Evolutionary conservation across 2,888 invertebrate genomes (phyloP).

Genomic region (Noctua janthe): DNA sequence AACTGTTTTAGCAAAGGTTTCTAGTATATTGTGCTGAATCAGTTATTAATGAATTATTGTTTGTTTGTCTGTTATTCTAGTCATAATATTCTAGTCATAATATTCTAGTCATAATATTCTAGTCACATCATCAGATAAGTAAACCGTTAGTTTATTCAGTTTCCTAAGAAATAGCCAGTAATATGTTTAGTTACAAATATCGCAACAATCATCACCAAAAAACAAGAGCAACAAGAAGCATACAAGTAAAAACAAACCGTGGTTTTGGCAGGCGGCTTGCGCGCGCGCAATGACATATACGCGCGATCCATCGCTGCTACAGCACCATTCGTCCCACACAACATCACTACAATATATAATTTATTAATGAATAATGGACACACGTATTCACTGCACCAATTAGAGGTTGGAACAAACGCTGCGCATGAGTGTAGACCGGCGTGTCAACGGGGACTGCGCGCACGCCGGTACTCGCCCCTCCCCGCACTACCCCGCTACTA

Average conservation of each 20-base stretch:
- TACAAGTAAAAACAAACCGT: constrained; percentile 77
- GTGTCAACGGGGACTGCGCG: constrained; percentile 77
- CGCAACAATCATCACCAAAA: constrained; percentile 14
- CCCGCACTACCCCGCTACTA: constrained; percentile 77
- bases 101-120: background rate
- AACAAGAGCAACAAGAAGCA: constrained; percentile 30
- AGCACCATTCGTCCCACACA: constrained; percentile 86
- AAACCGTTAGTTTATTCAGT: background rate
- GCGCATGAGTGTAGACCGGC: constrained; percentile 71
- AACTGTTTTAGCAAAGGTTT: background rate
- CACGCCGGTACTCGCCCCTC: constrained; percentile 69
- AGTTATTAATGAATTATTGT: background rate
- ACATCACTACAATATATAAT: constrained; percentile 72
- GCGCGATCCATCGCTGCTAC: constrained; percentile 89
- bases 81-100: background rate
- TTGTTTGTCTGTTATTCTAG: background rate
- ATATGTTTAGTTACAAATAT: background rate
- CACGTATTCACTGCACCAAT: constrained; percentile 63
- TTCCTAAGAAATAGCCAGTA: background rate
- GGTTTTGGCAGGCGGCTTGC: constrained; percentile 84
- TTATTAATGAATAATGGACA: constrained; percentile 20
- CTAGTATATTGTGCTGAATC: background rate
- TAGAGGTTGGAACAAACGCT: constrained; percentile 51
- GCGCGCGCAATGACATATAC: constrained; percentile 89
- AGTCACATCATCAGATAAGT: background rate